These are phyloP conservation scores for Lithobates pipiens DNA, from an alignment of 2,797 vertebrate genomes.

Conservation along the genomic window DNA sequence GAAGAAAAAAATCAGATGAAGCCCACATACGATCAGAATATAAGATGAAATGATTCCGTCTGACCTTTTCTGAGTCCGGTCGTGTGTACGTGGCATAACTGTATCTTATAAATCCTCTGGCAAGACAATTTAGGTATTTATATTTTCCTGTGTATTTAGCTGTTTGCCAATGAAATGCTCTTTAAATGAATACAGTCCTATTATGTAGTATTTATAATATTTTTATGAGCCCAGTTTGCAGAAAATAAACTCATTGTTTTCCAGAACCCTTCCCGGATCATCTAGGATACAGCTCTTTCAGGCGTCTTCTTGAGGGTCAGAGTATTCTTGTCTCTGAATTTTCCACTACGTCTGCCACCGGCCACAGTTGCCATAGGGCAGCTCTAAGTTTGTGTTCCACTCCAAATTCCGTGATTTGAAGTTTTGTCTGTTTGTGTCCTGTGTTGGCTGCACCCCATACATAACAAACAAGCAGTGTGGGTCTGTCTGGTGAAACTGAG, in stretches of 20 bases:
- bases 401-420: neutral
- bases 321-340: neutral
- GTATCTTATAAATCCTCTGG: too few species aligned
- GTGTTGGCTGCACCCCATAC: conserved; percentile 14
- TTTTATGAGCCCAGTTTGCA: neutral
- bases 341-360: conserved; percentile 30
- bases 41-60: too few species aligned
- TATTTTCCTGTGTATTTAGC: too few species aligned
- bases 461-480: conserved; percentile 11
- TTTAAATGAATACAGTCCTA: too few species aligned
- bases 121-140: too few species aligned
- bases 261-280: neutral
- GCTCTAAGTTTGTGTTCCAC: conserved; percentile 5
- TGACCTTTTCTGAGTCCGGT: too few species aligned
- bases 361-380: conserved; percentile 33
- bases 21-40: too few species aligned
- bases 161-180: too few species aligned
- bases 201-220: neutral
- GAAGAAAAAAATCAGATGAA: too few species aligned
- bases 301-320: neutral
- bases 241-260: neutral
- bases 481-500: conserved; percentile 22
- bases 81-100: too few species aligned
- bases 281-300: neutral
- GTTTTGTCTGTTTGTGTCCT: conserved; percentile 15